A percentile compares a stretch with the other conserved stretches of the same genome.
phyloP scores from a whole-genome alignment of 2,888 invertebrate genomes.

The Mimumesa dahlbomi region DNA sequence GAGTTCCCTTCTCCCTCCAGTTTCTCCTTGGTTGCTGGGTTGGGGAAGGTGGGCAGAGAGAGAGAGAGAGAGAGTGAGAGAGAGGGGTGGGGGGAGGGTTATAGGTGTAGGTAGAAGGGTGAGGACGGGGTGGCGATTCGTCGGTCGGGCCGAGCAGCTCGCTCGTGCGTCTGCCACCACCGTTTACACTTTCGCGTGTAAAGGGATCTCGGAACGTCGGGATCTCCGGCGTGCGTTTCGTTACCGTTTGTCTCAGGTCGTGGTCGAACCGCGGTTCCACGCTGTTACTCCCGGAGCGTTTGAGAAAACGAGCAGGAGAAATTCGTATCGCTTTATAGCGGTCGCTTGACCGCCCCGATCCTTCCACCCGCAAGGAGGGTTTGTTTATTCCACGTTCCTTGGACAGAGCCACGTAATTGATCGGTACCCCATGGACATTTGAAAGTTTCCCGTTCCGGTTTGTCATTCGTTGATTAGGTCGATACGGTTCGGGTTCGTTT shows the following conservation, averaged over 20 bases:
- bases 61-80: constrained; percentile 32
- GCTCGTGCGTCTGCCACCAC: constrained; percentile 68
- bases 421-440: not conserved
- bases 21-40: constrained; percentile 43
- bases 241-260: constrained; percentile 72
- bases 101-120: constrained; percentile 45
- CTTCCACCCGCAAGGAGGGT: constrained; percentile 37
- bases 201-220: constrained; percentile 51
- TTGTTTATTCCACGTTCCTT: constrained; percentile 40
- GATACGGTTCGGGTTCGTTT: too few relatives aligned
- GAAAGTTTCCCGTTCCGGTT: too few relatives aligned
- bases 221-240: constrained; percentile 60
- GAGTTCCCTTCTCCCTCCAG: constrained; percentile 54
- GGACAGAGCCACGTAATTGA: constrained; percentile 32
- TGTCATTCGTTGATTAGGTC: too few relatives aligned
- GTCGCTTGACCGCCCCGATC: constrained; percentile 8
- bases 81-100: constrained; percentile 25
- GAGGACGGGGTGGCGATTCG: constrained; percentile 46
- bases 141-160: constrained; percentile 47
- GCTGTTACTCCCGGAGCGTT: constrained; percentile 51
- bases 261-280: constrained; percentile 64
- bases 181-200: constrained; percentile 72
- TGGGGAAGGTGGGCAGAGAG: constrained; percentile 25
- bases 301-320: constrained; percentile 51
- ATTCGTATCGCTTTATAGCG: constrained; percentile 46